Evolutionary conservation across 2,888 invertebrate species (phyloP).

Genomic region (Platynereis dumerilii): DNA sequence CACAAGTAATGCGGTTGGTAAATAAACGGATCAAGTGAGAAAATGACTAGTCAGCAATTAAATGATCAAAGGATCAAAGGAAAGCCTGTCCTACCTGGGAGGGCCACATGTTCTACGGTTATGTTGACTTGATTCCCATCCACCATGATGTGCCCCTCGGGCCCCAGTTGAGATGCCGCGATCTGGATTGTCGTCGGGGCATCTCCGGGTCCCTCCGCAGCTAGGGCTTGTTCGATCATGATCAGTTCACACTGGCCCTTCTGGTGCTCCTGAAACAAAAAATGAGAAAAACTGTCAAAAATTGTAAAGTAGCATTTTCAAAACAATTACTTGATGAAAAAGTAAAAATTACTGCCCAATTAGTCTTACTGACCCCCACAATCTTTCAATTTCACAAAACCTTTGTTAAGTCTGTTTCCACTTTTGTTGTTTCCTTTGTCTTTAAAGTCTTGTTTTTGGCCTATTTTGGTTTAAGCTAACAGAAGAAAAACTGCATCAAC

Average conservation of each 20-base stretch:
- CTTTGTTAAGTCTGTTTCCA: too few species aligned
- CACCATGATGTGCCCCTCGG: constrained; percentile 20
- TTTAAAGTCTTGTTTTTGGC: too few species aligned
- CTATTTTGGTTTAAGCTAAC: too few species aligned
- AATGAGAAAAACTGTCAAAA: neutral
- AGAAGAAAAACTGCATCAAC: too few species aligned
- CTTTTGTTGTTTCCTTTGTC: too few species aligned
- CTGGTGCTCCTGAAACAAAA: constrained; percentile 50
- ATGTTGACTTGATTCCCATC: constrained; percentile 23
- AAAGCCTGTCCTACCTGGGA: neutral
- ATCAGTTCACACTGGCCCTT: constrained; percentile 52
- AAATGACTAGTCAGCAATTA: too few species aligned
- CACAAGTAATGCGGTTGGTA: too few species aligned
- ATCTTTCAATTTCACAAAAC: neutral
- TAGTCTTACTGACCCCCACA: neutral
- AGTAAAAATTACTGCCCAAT: neutral
- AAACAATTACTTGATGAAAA: neutral
- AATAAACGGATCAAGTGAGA: too few species aligned
- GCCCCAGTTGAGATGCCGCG: constrained; percentile 38
- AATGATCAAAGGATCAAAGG: too few species aligned
- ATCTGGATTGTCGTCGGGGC: constrained; percentile 55
- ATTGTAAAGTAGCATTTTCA: neutral
- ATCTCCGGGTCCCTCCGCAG: constrained; percentile 49
- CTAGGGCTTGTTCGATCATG: constrained; percentile 55
- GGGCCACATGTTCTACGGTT: constrained; percentile 21